phyloP scores from a whole-genome alignment of 2,113 vertebrate species.

The Petrocephalus zakoni region DNA sequence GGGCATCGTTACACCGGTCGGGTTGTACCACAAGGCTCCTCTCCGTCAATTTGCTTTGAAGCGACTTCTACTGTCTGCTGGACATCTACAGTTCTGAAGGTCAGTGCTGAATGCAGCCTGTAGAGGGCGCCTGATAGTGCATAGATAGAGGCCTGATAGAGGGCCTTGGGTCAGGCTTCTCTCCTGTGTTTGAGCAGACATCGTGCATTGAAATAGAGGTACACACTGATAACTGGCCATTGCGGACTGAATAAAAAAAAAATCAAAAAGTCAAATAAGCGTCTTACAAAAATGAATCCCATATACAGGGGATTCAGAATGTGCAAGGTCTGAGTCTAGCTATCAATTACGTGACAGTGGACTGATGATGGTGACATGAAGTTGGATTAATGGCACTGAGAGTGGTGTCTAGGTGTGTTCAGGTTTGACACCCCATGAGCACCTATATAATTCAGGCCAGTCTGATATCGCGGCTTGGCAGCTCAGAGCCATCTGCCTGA shows the following conservation, averaged over 20 bases:
- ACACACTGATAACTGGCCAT: background rate
- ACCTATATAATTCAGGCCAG: background rate
- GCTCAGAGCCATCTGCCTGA: background rate
- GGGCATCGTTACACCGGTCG: background rate
- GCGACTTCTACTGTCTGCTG: background rate
- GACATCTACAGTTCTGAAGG: background rate
- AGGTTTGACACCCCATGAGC: background rate
- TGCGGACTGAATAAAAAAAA: background rate
- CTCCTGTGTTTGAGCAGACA: background rate
- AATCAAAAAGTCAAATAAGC: background rate
- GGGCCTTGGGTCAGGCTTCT: background rate
- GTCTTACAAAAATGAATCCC: background rate
- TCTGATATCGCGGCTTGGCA: background rate
- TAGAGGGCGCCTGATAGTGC: background rate
- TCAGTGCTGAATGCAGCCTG: background rate
- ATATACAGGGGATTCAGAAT: background rate
- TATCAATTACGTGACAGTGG: background rate
- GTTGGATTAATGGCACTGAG: background rate
- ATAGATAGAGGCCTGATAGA: background rate
- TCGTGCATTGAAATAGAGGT: background rate
- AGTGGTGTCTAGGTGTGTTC: background rate
- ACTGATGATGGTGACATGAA: background rate
- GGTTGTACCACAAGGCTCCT: background rate
- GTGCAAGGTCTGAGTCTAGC: background rate
- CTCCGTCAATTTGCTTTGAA: background rate